phyloP scores from a whole-genome alignment of 2,797 vertebrate genomes.

The Falco concolor region DNA sequence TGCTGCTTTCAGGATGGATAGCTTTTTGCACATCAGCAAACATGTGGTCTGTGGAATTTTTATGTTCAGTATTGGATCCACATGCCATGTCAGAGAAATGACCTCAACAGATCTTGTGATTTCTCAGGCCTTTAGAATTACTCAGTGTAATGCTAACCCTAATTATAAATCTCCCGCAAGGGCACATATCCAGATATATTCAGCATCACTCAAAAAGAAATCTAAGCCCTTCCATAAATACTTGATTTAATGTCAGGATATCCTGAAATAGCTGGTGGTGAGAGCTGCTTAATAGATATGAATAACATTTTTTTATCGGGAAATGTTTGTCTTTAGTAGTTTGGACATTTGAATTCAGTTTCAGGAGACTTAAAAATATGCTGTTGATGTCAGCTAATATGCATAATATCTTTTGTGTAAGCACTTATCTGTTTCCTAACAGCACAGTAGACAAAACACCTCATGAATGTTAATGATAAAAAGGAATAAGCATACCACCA shows the following conservation, averaged over 20 bases:
- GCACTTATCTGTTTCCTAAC: background rate
- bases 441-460: slow-evolving; percentile 1
- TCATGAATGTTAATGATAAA: slow-evolving; percentile 3
- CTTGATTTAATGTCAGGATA: slow-evolving; percentile 27
- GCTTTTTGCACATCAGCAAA: background rate
- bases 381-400: background rate
- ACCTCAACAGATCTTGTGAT: slow-evolving; percentile 13
- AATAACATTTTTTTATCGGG: background rate
- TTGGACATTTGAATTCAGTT: background rate
- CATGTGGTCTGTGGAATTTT: background rate
- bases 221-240: background rate
- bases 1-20: background rate
- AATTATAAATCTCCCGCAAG: slow-evolving; percentile 27
- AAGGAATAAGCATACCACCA: background rate
- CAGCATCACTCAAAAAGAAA: background rate
- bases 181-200: background rate
- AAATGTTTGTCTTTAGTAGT: background rate
- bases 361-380: background rate
- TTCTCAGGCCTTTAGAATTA: slow-evolving; percentile 19
- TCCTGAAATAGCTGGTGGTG: slow-evolving; percentile 14
- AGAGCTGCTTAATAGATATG: background rate
- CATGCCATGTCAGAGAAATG: background rate
- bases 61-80: background rate
- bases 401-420: background rate
- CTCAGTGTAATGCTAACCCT: background rate